Percentiles rank a stretch among this genome's conserved stretches.
These are phyloP conservation scores for Chionodraco myersi DNA, from an alignment of 2,113 vertebrate species.

Conservation along the genomic window DNA sequence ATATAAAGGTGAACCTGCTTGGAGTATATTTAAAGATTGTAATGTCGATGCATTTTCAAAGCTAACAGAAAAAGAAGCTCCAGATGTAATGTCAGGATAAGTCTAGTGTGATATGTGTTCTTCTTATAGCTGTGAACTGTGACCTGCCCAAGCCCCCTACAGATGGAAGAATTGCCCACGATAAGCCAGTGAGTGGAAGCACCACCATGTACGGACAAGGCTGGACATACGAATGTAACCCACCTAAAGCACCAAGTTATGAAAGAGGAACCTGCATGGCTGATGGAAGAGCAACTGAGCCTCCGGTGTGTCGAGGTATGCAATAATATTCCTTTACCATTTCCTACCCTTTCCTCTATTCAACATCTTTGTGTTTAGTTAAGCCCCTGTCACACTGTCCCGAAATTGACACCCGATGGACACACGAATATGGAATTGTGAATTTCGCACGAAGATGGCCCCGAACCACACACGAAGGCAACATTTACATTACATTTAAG, in stretches of 20 bases:
- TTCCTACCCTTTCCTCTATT: not conserved
- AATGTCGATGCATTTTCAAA: not conserved
- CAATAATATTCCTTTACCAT: not conserved
- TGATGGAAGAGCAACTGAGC: constrained; percentile 82
- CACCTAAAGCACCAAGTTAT: constrained; percentile 81
- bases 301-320: constrained; percentile 87
- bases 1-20: not conserved
- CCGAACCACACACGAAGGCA: too few species aligned
- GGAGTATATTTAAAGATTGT: not conserved
- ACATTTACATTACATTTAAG: too few species aligned
- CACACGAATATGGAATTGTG: too few species aligned
- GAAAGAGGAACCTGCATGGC: constrained; percentile 85
- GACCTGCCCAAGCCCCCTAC: constrained; percentile 78
- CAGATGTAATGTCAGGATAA: not conserved
- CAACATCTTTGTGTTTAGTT: not conserved
- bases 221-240: constrained; percentile 85
- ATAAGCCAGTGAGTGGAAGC: constrained; percentile 53
- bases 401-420: too few species aligned
- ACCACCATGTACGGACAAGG: constrained; percentile 78
- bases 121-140: constrained; percentile 84
- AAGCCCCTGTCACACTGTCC: too few species aligned
- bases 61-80: not conserved
- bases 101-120: not conserved
- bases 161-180: constrained; percentile 77
- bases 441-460: too few species aligned